These are phyloP conservation scores for Muraenolepis orangiensis DNA, from an alignment of 2,797 vertebrate species.

Conservation along the genomic window DNA sequence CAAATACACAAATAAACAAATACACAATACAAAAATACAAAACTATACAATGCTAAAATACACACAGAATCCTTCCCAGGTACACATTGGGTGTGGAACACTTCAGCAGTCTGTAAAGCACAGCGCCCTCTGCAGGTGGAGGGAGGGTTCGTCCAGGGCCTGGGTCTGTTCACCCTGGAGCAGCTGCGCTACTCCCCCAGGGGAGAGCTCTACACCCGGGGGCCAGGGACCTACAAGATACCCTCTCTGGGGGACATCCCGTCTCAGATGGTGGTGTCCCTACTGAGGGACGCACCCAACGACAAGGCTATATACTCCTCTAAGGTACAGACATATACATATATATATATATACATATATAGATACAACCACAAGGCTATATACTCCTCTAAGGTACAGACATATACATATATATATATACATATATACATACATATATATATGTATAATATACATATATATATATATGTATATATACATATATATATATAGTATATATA, in stretches of 20 bases:
- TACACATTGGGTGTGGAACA: background rate
- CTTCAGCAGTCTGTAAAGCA: no score
- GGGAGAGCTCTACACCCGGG: constrained; percentile 84
- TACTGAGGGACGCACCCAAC: constrained; percentile 88
- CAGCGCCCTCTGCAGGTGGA: constrained; percentile 76
- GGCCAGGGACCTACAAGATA: constrained; percentile 94
- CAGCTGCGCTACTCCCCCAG: constrained; percentile 87
- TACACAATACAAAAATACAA: background rate
- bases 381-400: background rate
- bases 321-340: no score
- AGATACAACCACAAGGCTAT: no score
- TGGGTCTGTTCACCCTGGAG: constrained; percentile 93
- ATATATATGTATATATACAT: no score
- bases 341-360: no score
- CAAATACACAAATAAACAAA: background rate
- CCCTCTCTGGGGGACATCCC: constrained; percentile 91
- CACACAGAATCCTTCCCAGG: background rate
- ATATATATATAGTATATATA: no score
- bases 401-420: no score
- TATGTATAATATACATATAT: no score
- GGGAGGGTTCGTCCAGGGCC: constrained; percentile 90
- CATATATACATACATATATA: no score
- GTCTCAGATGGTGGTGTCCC: constrained; percentile 79
- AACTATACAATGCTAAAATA: background rate
- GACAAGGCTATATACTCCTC: constrained; percentile 91